A percentile compares a stretch with the other conserved stretches of the same genome.
These are phyloP conservation scores for Elaphurus davidianus DNA, from an alignment of 2,113 vertebrate species.

Conservation along the genomic window DNA sequence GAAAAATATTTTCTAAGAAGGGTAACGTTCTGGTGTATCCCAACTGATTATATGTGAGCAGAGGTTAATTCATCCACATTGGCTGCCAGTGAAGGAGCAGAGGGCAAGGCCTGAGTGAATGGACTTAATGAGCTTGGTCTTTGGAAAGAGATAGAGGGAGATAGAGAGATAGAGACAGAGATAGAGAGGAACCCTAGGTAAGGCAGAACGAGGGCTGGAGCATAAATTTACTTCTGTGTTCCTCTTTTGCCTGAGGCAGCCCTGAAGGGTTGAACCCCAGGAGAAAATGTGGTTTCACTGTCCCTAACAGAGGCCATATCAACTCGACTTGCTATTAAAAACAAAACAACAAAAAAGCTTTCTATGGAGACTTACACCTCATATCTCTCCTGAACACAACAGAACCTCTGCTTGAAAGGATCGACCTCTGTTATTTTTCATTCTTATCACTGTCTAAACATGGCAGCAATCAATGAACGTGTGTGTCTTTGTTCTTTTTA, in stretches of 20 bases:
- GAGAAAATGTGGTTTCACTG: background rate
- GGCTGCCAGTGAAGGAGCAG: background rate
- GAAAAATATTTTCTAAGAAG: background rate
- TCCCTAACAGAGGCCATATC: background rate
- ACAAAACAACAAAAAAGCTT: background rate
- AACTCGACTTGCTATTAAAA: background rate
- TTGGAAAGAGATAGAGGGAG: background rate
- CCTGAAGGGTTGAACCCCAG: background rate
- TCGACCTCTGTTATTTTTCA: background rate
- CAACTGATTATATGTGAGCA: background rate
- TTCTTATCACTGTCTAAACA: constrained; percentile 10
- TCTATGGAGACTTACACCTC: background rate
- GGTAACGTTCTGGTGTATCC: background rate
- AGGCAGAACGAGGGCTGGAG: rapidly evolving
- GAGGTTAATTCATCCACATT: background rate
- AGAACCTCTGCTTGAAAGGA: background rate
- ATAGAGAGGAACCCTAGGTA: background rate
- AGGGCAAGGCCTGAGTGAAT: background rate
- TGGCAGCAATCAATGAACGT: background rate
- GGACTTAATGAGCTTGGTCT: background rate
- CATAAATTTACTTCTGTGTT: background rate
- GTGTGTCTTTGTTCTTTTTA: background rate
- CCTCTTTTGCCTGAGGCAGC: background rate
- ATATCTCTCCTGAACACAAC: background rate
- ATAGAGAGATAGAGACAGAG: background rate